A percentile compares a stretch with the other conserved stretches of the same genome.
phyloP scores from a whole-genome alignment of 2,797 vertebrate genomes.

The Emys orbicularis region DNA sequence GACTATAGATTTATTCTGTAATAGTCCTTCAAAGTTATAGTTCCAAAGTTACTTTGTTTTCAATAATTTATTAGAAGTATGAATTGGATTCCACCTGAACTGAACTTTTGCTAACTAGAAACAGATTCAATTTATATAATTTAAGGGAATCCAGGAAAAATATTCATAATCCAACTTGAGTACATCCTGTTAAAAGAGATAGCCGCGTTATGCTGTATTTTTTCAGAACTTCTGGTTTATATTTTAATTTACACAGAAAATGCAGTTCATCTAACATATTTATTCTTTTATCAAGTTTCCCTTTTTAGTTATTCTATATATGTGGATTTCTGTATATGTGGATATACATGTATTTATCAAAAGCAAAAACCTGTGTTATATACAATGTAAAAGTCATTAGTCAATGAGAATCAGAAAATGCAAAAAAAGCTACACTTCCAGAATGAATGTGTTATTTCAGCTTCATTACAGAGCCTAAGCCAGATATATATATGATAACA shows the following conservation, averaged over 20 bases:
- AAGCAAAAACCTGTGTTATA: background rate
- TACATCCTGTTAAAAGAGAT: background rate
- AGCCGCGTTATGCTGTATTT: background rate
- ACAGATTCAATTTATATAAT: background rate
- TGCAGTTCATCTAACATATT: background rate
- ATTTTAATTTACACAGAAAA: background rate
- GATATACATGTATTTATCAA: background rate
- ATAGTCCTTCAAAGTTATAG: slow-evolving; percentile 37
- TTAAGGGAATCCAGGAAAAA: slow-evolving; percentile 7
- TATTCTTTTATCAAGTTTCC: background rate
- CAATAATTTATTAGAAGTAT: background rate
- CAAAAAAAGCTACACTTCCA: slow-evolving; percentile 10
- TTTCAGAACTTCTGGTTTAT: background rate
- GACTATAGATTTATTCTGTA: background rate
- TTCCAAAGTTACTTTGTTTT: background rate
- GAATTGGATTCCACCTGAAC: background rate
- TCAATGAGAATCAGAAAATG: background rate
- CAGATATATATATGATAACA: background rate
- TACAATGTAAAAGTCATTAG: background rate
- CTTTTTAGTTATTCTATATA: background rate
- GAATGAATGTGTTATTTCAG: slow-evolving; percentile 1
- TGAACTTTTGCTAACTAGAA: slow-evolving; percentile 6
- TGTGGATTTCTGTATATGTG: background rate
- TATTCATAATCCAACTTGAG: background rate
- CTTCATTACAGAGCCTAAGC: rapidly evolving